A percentile compares a stretch with the other conserved stretches of the same genome.
These are phyloP conservation scores for Oncorhynchus masou DNA, from an alignment of 2,113 vertebrate genomes.

Conservation along the genomic window DNA sequence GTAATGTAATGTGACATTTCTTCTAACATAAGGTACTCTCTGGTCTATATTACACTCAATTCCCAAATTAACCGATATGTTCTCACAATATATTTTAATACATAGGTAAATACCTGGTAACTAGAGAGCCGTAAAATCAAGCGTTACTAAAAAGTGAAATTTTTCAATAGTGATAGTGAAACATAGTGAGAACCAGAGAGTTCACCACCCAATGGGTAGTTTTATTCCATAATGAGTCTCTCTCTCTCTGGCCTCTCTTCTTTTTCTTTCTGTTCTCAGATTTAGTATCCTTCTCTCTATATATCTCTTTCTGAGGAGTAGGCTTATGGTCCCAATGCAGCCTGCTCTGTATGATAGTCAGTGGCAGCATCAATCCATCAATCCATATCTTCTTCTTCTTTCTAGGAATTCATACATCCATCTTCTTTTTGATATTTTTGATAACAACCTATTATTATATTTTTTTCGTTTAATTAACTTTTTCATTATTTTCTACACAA, in stretches of 20 bases:
- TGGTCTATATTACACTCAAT: too few species aligned
- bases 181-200: conserved; percentile 50
- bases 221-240: conserved; percentile 58
- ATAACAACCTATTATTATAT: conserved; percentile 47
- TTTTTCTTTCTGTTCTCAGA: conserved; percentile 33
- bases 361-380: conserved; percentile 45
- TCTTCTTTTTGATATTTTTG: conserved; percentile 27
- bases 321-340: conserved; percentile 18
- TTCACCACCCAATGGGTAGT: conserved; percentile 49
- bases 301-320: conserved; percentile 2
- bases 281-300: conserved; percentile 23
- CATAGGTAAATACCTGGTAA: too few species aligned
- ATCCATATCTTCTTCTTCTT: conserved; percentile 24
- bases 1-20: too few species aligned
- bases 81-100: too few species aligned
- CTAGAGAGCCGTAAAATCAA: conserved; percentile 16
- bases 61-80: too few species aligned
- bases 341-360: conserved; percentile 61
- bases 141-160: conserved; percentile 35
- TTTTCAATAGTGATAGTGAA: conserved; percentile 56
- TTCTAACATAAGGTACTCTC: too few species aligned
- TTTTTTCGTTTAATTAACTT: not conserved
- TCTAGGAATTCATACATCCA: conserved; percentile 16
- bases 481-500: conserved; percentile 46
- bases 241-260: conserved; percentile 35